Evolutionary conservation across 2,113 vertebrate species (phyloP), one percentile per base, ranked within the genome.

Genomic region (Tragelaphus imberbis): DNA sequence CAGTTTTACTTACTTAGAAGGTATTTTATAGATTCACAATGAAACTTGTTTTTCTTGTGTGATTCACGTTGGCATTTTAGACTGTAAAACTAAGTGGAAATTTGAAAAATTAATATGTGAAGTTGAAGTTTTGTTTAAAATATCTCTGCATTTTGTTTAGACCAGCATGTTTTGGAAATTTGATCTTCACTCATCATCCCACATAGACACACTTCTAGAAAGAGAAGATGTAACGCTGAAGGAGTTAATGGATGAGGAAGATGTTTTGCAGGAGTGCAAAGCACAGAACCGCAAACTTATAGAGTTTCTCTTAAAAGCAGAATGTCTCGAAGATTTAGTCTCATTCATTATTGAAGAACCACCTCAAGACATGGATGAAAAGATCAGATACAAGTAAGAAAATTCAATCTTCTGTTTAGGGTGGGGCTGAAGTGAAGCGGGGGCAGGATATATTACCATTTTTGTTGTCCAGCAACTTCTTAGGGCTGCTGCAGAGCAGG

Each of bases 151-250:
- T 97, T 97, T 98, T 98, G 86, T 96, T 93, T 98, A 99, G 99
- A 99, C 98, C 99, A 99, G 98, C 98, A 99, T 99, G 99, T 99
- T 99, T 99, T 99, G 99, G 99, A 99, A 99, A 99, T 99, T 99
- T 98, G 99, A 99, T 98, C 99, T 99, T 95, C 99, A 99, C 98
- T 99, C 99, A 75, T 99, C 99, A 98, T 99, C 99, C 86, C 99
- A 99, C 98, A 99, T 99, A 98, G 99, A 99, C 99, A 99, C 99
- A 1, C 99, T 99, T 97, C 99, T 99, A 94, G 99, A 99, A 96
- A 99, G 99, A 98, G 99, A 99, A 98, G 99, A 99, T 99, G 99
- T 99, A 97, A 99, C 99, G 0, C 98, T 99, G 97, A 99, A 99
- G 80, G 99, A 99, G 96, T 97, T 99, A 90, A 99, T 99, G 99